A percentile compares a stretch with the other conserved stretches of the same genome.
phyloP scores from a whole-genome alignment of 2,113 vertebrate genomes.

The Lophius piscatorius region DNA sequence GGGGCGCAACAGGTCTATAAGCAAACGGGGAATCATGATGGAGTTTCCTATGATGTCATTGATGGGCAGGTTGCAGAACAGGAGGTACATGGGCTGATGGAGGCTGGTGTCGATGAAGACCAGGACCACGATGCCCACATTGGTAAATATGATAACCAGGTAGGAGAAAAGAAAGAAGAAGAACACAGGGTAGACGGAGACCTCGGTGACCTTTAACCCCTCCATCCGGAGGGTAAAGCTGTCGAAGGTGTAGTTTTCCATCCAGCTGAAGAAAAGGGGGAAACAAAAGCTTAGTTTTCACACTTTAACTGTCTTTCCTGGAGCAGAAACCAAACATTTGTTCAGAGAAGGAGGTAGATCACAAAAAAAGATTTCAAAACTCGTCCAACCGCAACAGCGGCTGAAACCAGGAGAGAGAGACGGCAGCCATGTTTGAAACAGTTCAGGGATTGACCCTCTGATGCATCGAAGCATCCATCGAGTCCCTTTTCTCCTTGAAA shows the following conservation, averaged over 20 bases:
- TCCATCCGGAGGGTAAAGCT: constrained; percentile 58
- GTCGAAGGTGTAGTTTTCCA: constrained; percentile 49
- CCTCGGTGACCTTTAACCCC: constrained; percentile 52
- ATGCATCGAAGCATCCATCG: too few species aligned
- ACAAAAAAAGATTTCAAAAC: too few species aligned
- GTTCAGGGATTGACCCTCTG: too few species aligned
- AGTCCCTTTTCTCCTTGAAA: too few species aligned
- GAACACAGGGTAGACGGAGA: constrained; percentile 55
- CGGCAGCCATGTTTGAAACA: too few species aligned
- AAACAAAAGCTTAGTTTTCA: too few species aligned
- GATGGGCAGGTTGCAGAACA: constrained; percentile 64
- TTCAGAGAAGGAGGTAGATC: too few species aligned
- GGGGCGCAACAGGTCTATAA: constrained; percentile 44
- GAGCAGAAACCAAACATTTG: too few species aligned
- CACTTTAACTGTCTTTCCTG: too few species aligned
- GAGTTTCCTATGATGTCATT: constrained; percentile 67
- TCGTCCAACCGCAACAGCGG: too few species aligned
- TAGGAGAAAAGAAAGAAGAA: constrained; percentile 56
- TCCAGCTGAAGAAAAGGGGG: constrained; percentile 35
- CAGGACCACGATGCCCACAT: constrained; percentile 50
- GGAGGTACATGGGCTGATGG: constrained; percentile 70
- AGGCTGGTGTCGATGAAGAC: constrained; percentile 47
- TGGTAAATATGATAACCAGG: constrained; percentile 48
- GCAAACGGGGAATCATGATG: constrained; percentile 47
- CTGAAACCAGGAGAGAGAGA: too few species aligned